phyloP scores from a whole-genome alignment of 2,888 invertebrate genomes.

The Tortricodes alternella region DNA sequence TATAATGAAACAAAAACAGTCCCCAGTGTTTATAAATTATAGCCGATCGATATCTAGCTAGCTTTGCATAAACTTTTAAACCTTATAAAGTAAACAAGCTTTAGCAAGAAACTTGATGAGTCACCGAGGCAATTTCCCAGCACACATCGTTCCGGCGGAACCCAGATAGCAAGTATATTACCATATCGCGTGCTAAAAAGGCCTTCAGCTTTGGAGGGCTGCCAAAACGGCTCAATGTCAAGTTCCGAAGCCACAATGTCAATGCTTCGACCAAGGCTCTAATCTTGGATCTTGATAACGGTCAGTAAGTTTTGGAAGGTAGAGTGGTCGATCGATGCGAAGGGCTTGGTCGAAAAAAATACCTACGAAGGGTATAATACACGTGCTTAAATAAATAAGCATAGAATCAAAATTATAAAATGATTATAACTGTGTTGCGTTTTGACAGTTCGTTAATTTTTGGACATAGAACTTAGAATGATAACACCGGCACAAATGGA shows the following conservation, averaged over 20 bases:
- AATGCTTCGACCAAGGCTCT: slow-evolving; percentile 41
- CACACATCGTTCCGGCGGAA: slow-evolving; percentile 48
- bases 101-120: slow-evolving; percentile 38
- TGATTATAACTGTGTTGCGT: not conserved
- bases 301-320: not conserved
- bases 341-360: not conserved
- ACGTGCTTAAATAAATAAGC: no score
- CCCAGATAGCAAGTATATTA: slow-evolving; percentile 53
- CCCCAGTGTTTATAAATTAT: no score
- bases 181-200: slow-evolving; percentile 64
- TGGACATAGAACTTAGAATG: no score
- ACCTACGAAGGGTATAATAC: no score
- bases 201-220: slow-evolving; percentile 54
- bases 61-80: not conserved
- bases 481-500: no score
- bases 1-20: no score
- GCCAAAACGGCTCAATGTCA: slow-evolving; percentile 53
- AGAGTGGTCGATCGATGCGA: not conserved
- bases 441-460: no score
- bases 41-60: not conserved
- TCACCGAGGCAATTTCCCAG: slow-evolving; percentile 42
- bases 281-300: slow-evolving; percentile 37
- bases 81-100: not conserved
- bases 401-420: not conserved
- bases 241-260: slow-evolving; percentile 44